A percentile compares a stretch with the other conserved stretches of the same genome.
Conservation (phyloP, 2,888 invertebrate genomes). For the Ophion ventricosus region DNA sequence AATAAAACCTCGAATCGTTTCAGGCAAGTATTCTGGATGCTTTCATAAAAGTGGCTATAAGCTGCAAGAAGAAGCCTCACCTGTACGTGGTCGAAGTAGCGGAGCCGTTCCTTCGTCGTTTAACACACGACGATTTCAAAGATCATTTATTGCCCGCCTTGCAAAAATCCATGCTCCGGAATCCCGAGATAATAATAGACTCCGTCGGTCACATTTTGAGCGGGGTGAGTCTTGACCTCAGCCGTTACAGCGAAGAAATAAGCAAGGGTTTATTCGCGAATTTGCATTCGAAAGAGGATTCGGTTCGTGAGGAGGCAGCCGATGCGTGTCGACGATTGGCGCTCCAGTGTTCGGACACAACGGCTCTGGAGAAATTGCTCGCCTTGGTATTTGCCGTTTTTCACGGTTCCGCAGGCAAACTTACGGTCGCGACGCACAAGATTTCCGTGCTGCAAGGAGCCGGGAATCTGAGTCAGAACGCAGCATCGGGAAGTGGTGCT, state of each 20-base stretch:
- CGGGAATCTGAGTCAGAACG: conserved; percentile 89
- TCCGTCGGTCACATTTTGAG: conserved; percentile 91
- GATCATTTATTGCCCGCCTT: conserved; percentile 91
- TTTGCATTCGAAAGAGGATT: conserved; percentile 93
- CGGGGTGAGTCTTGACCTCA: conserved; percentile 90
- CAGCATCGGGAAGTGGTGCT: conserved; percentile 86
- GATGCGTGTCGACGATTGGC: conserved; percentile 89
- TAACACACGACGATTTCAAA: conserved; percentile 89
- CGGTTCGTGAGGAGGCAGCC: conserved; percentile 90
- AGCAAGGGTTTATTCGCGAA: conserved; percentile 94
- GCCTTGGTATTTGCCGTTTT: conserved; percentile 91
- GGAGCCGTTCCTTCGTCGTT: conserved; percentile 86
- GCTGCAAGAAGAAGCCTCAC: conserved; percentile 90
- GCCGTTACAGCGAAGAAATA: conserved; percentile 90
- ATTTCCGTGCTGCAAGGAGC: conserved; percentile 92
- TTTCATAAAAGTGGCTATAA: conserved; percentile 91
- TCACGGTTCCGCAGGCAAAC: conserved; percentile 95
- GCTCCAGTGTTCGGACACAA: conserved; percentile 88
- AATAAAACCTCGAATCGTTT: conserved; percentile 64
- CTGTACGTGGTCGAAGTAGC: conserved; percentile 88
- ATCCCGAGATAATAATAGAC: conserved; percentile 95
- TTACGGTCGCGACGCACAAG: conserved; percentile 94
- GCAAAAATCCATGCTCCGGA: conserved; percentile 95
- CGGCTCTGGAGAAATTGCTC: conserved; percentile 88
- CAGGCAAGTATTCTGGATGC: conserved; percentile 88